These are phyloP conservation scores for Tenthredo distinguenda DNA, from an alignment of 2,888 invertebrate genomes.

Conservation along the genomic window DNA sequence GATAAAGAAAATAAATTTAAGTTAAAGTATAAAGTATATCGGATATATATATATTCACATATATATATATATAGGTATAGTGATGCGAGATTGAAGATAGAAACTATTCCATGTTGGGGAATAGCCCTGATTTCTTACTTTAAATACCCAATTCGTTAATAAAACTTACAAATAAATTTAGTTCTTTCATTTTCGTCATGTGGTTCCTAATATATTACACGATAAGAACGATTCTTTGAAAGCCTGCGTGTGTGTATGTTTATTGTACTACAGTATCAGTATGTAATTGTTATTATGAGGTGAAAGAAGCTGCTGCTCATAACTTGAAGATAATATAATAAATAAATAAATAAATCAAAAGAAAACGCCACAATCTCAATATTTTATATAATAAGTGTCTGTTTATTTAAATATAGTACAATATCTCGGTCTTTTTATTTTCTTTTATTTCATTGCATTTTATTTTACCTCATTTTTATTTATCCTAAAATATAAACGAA, in stretches of 20 bases:
- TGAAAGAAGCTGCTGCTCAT: neutral
- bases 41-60: neutral
- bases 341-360: neutral
- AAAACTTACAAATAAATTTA: neutral
- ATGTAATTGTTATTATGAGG: neutral
- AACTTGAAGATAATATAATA: neutral
- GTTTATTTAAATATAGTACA: constrained; percentile 41
- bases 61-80: neutral
- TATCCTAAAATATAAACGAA: neutral
- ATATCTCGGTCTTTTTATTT: neutral
- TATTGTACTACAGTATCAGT: neutral
- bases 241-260: neutral
- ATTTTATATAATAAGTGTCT: constrained; percentile 30
- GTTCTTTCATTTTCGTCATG: neutral
- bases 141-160: neutral
- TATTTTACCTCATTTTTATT: neutral
- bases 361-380: neutral
- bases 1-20: neutral
- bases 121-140: neutral
- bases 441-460: neutral
- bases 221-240: neutral
- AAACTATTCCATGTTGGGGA: neutral
- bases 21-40: neutral
- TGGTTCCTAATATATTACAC: neutral
- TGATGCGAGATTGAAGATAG: neutral